Conservation (phyloP, 1,140 invertebrate genomes). For the Odontomachus brunneus region DNA sequence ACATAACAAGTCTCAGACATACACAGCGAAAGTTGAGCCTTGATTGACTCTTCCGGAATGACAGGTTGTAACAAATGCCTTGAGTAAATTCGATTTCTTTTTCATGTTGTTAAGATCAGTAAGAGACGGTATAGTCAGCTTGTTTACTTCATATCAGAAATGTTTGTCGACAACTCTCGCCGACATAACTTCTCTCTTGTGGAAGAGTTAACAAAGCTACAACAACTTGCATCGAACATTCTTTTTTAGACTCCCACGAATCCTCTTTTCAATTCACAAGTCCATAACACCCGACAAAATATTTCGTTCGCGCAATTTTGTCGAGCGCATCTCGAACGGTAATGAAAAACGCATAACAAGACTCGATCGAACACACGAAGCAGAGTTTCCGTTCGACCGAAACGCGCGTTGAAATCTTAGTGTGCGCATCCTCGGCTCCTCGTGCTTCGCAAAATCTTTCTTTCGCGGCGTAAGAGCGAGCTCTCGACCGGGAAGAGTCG, state of each 20-base stretch:
- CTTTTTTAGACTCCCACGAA: too few species aligned
- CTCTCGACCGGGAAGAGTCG: conserved; percentile 10
- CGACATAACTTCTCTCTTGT: too few species aligned
- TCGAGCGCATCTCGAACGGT: too few species aligned
- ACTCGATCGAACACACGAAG: neutral
- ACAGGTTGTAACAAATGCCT: neutral
- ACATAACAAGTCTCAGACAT: neutral
- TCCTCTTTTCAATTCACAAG: too few species aligned
- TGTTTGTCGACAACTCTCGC: too few species aligned
- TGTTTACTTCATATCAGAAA: too few species aligned
- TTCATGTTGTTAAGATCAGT: neutral
- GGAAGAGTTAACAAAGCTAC: too few species aligned
- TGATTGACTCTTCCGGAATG: neutral
- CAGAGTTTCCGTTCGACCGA: neutral
- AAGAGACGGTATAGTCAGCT: neutral
- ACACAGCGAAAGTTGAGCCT: neutral
- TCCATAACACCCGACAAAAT: too few species aligned
- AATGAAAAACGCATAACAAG: too few species aligned
- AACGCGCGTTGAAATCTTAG: neutral
- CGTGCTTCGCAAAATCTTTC: neutral
- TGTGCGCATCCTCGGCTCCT: neutral
- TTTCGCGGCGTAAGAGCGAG: neutral
- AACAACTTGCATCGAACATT: too few species aligned
- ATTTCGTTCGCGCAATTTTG: too few species aligned
- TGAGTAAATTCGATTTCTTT: neutral